phyloP scores from a whole-genome alignment of 1,140 invertebrate species.

The Holcopasites calliopsidis region DNA sequence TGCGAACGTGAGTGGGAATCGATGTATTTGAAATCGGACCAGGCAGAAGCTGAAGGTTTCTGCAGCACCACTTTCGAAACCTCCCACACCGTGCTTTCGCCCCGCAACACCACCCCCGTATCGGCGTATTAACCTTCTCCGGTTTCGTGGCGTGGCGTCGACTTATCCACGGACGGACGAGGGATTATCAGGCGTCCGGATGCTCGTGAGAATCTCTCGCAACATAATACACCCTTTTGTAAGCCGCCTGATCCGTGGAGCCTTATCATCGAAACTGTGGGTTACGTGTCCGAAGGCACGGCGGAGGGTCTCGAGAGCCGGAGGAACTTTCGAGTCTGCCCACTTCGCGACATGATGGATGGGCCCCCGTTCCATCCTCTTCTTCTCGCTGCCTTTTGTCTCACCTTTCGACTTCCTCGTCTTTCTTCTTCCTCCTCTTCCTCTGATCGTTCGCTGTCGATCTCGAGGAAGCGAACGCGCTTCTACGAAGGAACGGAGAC shows the following conservation, averaged over 20 bases:
- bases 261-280: constrained; percentile 62
- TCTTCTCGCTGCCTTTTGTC: constrained; percentile 34
- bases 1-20: no score
- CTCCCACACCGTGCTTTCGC: no score
- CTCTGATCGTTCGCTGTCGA: constrained; percentile 19
- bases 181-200: constrained; percentile 57
- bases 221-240: constrained; percentile 62
- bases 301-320: constrained; percentile 20
- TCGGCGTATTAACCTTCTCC: constrained; percentile 27
- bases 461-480: constrained; percentile 1
- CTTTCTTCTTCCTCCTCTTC: not conserved
- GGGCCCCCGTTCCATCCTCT: constrained; percentile 43
- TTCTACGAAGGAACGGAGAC: no score
- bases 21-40: no score
- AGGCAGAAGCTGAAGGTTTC: no score
- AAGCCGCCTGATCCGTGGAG: constrained; percentile 56
- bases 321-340: constrained; percentile 58
- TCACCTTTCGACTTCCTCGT: constrained; percentile 3
- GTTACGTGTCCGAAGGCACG: constrained; percentile 35
- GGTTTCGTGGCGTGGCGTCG: constrained; percentile 28
- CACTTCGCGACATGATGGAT: constrained; percentile 69
- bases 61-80: no score
- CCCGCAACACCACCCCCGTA: not conserved
- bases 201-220: constrained; percentile 58
- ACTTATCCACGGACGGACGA: constrained; percentile 55